These are phyloP conservation scores for Himalopsyche tibetana DNA, from an alignment of 2,888 invertebrate species.

Conservation along the genomic window DNA sequence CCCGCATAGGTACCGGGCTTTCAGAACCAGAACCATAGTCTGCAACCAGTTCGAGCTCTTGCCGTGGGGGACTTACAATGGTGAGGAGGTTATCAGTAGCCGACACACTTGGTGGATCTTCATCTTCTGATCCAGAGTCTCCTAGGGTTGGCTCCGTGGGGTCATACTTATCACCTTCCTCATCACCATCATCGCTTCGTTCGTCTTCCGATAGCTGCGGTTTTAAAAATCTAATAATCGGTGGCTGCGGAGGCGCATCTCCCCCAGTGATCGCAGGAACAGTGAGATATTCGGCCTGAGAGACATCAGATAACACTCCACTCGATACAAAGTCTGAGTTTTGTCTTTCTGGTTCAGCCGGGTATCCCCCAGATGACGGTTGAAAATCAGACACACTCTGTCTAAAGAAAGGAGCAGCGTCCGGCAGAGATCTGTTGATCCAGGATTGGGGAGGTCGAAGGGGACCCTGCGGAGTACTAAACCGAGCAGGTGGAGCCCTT, in stretches of 20 bases:
- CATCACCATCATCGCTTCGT: slow-evolving; percentile 77
- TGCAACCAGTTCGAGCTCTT: slow-evolving; percentile 48
- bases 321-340: not conserved
- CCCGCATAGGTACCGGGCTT: slow-evolving; percentile 66
- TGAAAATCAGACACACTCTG: slow-evolving; percentile 43
- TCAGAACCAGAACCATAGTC: slow-evolving; percentile 57
- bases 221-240: slow-evolving; percentile 71
- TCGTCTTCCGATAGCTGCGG: slow-evolving; percentile 75
- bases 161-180: slow-evolving; percentile 78
- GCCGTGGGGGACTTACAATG: slow-evolving; percentile 61
- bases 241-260: slow-evolving; percentile 69
- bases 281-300: slow-evolving; percentile 28
- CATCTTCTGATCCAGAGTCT: slow-evolving; percentile 71
- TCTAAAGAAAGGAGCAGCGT: slow-evolving; percentile 46
- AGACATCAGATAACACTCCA: not conserved
- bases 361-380: slow-evolving; percentile 34
- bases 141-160: slow-evolving; percentile 77
- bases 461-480: slow-evolving; percentile 46
- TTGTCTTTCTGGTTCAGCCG: not conserved
- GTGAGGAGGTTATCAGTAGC: slow-evolving; percentile 61
- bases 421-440: slow-evolving; percentile 56
- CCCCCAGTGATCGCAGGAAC: slow-evolving; percentile 66
- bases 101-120: slow-evolving; percentile 61
- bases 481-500: slow-evolving; percentile 55
- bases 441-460: slow-evolving; percentile 53